phyloP scores from a whole-genome alignment of 2,113 vertebrate genomes.

The Dolichallabes microphthalmus region DNA sequence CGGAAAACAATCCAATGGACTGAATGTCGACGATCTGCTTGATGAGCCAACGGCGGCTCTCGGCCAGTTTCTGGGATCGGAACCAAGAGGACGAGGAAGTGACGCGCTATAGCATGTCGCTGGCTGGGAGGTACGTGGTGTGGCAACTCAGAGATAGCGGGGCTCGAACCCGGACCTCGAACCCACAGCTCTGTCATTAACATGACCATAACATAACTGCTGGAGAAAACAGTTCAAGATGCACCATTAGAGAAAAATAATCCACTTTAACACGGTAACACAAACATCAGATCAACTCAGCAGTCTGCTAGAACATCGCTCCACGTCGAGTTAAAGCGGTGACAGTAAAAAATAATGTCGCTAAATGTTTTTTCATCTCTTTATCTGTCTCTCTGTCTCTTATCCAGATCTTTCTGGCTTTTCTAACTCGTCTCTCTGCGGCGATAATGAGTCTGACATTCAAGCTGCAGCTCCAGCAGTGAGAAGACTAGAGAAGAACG shows the following conservation, averaged over 20 bases:
- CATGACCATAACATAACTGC: background rate
- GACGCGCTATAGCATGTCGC: background rate
- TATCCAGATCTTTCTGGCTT: background rate
- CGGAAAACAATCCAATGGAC: background rate
- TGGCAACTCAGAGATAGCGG: too few relatives aligned
- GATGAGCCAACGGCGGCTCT: background rate
- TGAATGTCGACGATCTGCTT: background rate
- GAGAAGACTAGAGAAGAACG: background rate
- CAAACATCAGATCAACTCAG: background rate
- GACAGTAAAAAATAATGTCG: background rate
- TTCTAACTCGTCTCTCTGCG: background rate
- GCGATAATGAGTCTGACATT: conserved; percentile 36
- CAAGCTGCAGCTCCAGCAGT: conserved; percentile 3
- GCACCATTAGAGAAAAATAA: background rate
- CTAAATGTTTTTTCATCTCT: background rate
- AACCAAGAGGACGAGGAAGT: background rate
- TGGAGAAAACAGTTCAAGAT: background rate
- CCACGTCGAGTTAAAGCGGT: background rate
- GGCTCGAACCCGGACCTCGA: too few relatives aligned
- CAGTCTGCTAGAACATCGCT: background rate
- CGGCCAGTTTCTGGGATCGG: background rate
- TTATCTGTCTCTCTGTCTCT: background rate
- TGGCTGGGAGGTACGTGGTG: too few relatives aligned
- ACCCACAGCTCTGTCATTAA: too few relatives aligned
- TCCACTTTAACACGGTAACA: background rate